Evolutionary conservation across 2,113 vertebrate species (phyloP).

Genomic region (Cephalopterus ornatus): DNA sequence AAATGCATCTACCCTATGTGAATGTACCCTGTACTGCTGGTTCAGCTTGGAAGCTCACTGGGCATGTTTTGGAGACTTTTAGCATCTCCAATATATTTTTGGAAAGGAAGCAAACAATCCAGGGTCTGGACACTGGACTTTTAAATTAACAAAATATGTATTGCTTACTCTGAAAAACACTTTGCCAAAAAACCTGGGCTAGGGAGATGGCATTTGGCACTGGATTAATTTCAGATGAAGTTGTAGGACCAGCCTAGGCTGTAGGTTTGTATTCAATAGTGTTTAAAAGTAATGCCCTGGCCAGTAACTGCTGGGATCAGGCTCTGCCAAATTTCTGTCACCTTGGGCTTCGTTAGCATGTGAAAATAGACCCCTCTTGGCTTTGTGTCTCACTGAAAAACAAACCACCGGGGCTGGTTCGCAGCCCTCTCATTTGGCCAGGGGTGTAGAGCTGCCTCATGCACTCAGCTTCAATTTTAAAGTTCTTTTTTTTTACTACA

Average conservation of each 20-base stretch:
- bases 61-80: background rate
- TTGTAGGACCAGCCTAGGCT: background rate
- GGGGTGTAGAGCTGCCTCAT: background rate
- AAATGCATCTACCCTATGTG: background rate
- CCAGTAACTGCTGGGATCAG: background rate
- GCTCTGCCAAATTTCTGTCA: background rate
- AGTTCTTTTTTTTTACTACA: background rate
- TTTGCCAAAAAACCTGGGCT: background rate
- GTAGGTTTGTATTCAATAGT: background rate
- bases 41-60: background rate
- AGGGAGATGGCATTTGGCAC: background rate
- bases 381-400: background rate
- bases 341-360: background rate
- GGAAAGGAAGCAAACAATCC: background rate
- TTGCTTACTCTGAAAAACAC: background rate
- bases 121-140: background rate
- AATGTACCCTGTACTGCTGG: background rate
- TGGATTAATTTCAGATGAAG: background rate
- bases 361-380: background rate
- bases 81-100: background rate
- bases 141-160: background rate
- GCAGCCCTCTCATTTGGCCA: background rate
- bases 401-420: background rate
- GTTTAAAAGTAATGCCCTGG: background rate
- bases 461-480: background rate